Base-by-base conservation (phyloP, 2,797 vertebrate genomes). In the Ctenosaura bakeri region DNA sequence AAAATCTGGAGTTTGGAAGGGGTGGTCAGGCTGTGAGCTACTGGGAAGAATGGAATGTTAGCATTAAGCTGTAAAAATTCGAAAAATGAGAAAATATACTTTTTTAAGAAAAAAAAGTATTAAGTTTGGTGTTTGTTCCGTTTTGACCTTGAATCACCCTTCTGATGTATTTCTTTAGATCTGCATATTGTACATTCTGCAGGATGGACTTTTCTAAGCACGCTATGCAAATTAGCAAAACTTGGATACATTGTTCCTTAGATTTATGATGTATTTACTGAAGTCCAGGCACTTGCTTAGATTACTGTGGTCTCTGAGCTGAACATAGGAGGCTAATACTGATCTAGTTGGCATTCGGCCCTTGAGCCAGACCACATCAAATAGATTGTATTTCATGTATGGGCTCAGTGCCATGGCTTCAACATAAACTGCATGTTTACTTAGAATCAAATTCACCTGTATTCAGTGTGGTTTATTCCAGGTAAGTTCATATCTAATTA, bases 281-380 rank as follows among this genome's bases (percentile, higher is more conserved):
- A 38, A 20, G 35, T 73, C 52, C 7, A 59, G 64, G 24, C n/a
- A 56, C 38, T 74, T 80, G 29, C 54, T 54, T 86, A 66, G 66
- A 73, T 73, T 52, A 81, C 10, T 50, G 52, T 46, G 20, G 42
- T 26, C 50, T 78, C 3, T 86, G 22, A 80, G 8, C 24, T 56
- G 62, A n/a, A 71, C 76, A 79, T 71, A 56, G 59, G 64, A 71
- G 6, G 42, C 46, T 88, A 50, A 69, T 66, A 35, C 26, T 88
- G 77, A 42, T 14, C 59, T 74, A 50, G 38, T n/a, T 42, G 64
- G 83, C 62, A 85, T 85, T 85, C 9, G 79, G 83, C 35, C 71
- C n/a, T 89, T 79, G 80, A 42, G 52, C 20, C 10, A n/a, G 35
- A 50, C 76, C 38, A 29, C 71, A 74, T 79, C 32, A 84, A 89